Evolutionary conservation across 30 jellyfish, hydroid and myxozoan species (phyloP).

Genomic region (Aurelia sp.): DNA sequence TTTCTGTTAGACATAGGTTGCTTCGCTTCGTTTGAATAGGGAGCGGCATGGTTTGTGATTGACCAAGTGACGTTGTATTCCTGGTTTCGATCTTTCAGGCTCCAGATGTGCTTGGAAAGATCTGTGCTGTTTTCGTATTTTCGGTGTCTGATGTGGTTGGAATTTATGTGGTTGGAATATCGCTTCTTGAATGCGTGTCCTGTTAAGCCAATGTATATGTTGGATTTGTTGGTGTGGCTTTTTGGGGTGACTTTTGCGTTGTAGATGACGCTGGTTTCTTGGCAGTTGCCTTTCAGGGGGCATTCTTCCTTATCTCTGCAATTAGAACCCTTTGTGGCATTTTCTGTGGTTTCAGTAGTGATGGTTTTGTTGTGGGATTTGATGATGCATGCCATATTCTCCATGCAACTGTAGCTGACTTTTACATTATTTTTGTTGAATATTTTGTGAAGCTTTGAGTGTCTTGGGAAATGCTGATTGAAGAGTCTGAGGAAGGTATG

Average conservation of each 20-base stretch:
- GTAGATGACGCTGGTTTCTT: no score
- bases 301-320: no score
- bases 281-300: no score
- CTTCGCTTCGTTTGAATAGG: neutral
- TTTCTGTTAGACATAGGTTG: neutral
- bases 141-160: neutral
- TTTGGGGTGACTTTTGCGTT: no score
- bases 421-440: constrained; percentile 18
- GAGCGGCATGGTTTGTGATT: neutral
- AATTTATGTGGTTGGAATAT: neutral
- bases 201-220: no score
- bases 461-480: constrained; percentile 2
- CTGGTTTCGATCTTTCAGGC: neutral
- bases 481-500: constrained; percentile 8
- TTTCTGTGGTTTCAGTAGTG: no score
- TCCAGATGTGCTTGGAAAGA: neutral
- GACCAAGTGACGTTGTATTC: neutral
- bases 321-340: no score
- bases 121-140: constrained; percentile 4
- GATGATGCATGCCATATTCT: no score
- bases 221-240: no score
- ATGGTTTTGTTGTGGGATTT: no score
- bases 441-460: neutral
- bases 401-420: no score
- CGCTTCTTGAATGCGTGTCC: constrained; percentile 6